Conservation (phyloP, 2,797 vertebrate species). For the Falco rusticolus region DNA sequence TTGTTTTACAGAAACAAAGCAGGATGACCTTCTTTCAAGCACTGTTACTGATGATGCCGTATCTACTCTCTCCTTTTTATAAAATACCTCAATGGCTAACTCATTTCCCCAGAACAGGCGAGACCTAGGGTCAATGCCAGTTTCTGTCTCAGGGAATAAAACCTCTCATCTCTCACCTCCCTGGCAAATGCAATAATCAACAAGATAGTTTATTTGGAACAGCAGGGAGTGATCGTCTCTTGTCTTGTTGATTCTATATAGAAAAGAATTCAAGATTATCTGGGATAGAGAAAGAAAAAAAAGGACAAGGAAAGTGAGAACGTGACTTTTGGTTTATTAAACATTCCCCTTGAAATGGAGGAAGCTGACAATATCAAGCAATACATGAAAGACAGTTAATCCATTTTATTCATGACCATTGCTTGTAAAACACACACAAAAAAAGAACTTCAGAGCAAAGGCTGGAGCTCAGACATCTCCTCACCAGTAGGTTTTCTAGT, state of each 20-base stretch:
- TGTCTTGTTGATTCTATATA: not conserved
- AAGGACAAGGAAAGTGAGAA: not conserved
- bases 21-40: not conserved
- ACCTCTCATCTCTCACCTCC: slow-evolving; percentile 31
- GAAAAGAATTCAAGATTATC: not conserved
- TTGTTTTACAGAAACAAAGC: slow-evolving; percentile 5
- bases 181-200: slow-evolving; percentile 45
- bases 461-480: not conserved
- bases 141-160: slow-evolving; percentile 46
- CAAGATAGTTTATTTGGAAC: slow-evolving; percentile 21
- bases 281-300: not conserved
- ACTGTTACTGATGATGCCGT: not conserved
- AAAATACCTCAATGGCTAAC: not conserved
- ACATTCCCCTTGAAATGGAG: not conserved
- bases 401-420: not conserved
- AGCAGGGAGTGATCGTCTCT: not conserved
- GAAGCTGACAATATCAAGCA: not conserved
- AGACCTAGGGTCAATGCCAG: slow-evolving; percentile 19
- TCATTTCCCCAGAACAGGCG: not conserved
- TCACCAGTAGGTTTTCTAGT: not conserved
- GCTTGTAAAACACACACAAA: not conserved
- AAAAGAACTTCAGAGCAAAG: not conserved
- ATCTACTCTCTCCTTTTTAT: not conserved
- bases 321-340: not conserved
- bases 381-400: not conserved